Conservation (phyloP, 2,888 invertebrate species). For the Arge pagana region DNA sequence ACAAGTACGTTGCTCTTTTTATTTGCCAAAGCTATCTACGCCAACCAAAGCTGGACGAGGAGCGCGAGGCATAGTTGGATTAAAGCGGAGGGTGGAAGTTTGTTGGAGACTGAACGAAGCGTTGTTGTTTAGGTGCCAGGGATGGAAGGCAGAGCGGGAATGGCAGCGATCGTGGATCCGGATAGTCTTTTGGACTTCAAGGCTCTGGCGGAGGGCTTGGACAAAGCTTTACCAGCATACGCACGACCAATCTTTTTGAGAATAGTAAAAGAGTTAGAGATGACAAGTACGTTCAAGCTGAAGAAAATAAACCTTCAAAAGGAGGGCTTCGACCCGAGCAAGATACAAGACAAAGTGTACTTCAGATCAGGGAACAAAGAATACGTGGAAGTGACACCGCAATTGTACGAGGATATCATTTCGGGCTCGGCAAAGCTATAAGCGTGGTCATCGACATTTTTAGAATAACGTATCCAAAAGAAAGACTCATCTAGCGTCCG, state of each 20-base stretch:
- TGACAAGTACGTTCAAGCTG: constrained; percentile 72
- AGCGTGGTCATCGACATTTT: too few species aligned
- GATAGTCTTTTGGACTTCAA: constrained; percentile 57
- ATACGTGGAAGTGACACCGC: constrained; percentile 69
- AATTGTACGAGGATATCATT: constrained; percentile 61
- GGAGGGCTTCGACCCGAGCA: constrained; percentile 64
- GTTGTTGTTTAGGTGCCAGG: constrained; percentile 54
- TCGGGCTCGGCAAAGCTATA: constrained; percentile 56
- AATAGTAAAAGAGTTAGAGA: constrained; percentile 64
- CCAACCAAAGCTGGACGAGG: too few species aligned
- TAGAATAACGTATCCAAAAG: too few species aligned
- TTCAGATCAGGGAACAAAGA: constrained; percentile 55
- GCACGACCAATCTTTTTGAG: constrained; percentile 70
- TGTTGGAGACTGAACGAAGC: too few species aligned
- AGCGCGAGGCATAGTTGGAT: too few species aligned
- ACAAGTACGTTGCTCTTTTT: constrained; percentile 70
- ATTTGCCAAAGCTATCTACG: too few species aligned
- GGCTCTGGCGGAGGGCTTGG: constrained; percentile 55
- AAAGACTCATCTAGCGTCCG: too few species aligned
- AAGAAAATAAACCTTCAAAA: constrained; percentile 67
- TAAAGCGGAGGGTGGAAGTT: not conserved
- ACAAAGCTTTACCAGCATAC: constrained; percentile 63
- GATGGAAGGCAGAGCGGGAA: constrained; percentile 67
- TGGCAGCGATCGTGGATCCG: constrained; percentile 68
- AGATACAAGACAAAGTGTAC: constrained; percentile 63